Base-by-base conservation (phyloP, 2,888 invertebrate species). In the Anticlea derivata region DNA sequence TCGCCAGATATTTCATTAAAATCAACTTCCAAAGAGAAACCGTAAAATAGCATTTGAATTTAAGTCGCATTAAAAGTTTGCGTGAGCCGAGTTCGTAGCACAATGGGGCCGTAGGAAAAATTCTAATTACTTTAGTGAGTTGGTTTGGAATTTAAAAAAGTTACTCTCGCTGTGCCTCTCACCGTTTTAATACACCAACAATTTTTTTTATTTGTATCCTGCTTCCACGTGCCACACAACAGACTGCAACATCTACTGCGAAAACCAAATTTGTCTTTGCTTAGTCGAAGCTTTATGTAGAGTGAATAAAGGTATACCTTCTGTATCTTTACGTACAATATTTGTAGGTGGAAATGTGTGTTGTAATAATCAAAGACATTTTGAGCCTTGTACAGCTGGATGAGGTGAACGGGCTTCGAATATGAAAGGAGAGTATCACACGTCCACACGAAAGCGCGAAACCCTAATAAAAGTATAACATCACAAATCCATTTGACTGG, bases 31-130 rank as follows among this genome's bases (percentile, higher is more conserved):
- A 77, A 80, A 82, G 75, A 73, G 76, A 79, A 80, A 80, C 80
- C 81, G 79, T 80, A 81, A 84, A 86, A 85, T 80, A 81, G 79
- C 83, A 85, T 86, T 86, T 82, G 80, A 83, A 86, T 86, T 83
- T 81, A 85, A 86, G 85, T 83, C 85, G 80, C 86, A 86, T 86
- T 87, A 87, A 86, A 87, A 87, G 86, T 87, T 87, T 82, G 74
- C 81, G 82, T 81, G 83, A 81, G 82, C 77, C 58, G 85, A 83
- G 83, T 85, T 78, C 74, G 77, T 50, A 75, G 81, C 79, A 87
- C 86, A 87, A 87, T 86, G 85, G 80, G 75, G 78, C 78, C 73
- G 83, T 76, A 80, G 83, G 81, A 87, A 87, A 87, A 87, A 86
- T 83, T 86, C 83, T 86, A 86, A 87, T 87, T 87, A 85, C 84